phyloP scores from a whole-genome alignment of 2,888 invertebrate genomes.

The Atrina japonica region DNA sequence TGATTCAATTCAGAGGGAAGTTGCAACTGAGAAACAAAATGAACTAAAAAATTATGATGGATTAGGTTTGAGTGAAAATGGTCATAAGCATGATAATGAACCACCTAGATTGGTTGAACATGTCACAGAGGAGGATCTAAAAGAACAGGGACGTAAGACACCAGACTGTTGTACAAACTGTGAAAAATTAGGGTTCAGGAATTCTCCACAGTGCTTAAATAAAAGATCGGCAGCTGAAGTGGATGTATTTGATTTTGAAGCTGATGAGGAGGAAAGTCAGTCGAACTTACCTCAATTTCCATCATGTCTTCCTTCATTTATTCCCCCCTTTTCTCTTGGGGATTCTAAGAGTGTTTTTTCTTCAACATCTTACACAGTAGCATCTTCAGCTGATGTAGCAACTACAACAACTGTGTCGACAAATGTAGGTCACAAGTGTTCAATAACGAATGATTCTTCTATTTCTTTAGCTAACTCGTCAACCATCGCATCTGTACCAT shows the following conservation, averaged over 20 bases:
- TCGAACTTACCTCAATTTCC: background rate
- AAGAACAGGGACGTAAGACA: slow-evolving; percentile 1
- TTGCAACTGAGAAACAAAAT: background rate
- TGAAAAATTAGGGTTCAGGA: slow-evolving; percentile 48
- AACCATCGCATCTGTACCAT: no score
- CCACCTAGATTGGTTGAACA: background rate
- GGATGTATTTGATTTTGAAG: slow-evolving; percentile 30
- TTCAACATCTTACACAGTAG: no score
- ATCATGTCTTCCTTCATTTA: background rate
- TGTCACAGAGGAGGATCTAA: background rate
- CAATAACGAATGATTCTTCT: background rate
- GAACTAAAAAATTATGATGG: no score
- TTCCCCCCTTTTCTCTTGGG: no score
- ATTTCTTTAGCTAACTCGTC: background rate
- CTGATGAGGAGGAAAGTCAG: slow-evolving; percentile 12
- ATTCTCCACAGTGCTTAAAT: slow-evolving; percentile 57
- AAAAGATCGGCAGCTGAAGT: slow-evolving; percentile 13
- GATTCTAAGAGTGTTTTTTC: no score
- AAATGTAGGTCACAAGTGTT: background rate
- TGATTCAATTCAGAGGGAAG: slow-evolving; percentile 18
- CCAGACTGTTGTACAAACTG: slow-evolving; percentile 53
- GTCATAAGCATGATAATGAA: background rate
- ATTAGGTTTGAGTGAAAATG: background rate
- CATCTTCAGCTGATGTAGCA: no score
- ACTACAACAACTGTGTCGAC: no score